phyloP scores from a whole-genome alignment of 2,797 vertebrate species.

The Anguilla anguilla region DNA sequence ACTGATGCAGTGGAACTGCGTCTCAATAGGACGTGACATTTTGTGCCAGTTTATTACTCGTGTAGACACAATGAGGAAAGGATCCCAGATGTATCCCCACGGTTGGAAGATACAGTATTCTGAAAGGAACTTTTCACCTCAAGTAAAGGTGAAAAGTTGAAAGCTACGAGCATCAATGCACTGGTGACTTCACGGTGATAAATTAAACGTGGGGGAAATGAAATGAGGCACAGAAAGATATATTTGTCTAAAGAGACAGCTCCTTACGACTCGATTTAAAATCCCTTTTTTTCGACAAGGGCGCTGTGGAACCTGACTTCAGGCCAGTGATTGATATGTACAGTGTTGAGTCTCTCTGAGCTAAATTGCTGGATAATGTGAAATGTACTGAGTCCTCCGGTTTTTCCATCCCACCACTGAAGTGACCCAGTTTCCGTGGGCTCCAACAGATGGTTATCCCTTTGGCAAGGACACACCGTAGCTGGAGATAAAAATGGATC shows the following conservation, averaged over 20 bases:
- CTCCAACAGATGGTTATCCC: constrained; percentile 64
- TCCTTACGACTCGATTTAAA: constrained; percentile 12
- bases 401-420: constrained; percentile 43
- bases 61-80: background rate
- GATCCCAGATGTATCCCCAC: background rate
- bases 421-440: constrained; percentile 61
- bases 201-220: background rate
- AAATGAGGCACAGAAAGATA: background rate
- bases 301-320: constrained; percentile 19
- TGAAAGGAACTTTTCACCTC: background rate
- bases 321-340: constrained; percentile 40
- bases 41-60: background rate
- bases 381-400: constrained; percentile 18
- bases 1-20: background rate
- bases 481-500: constrained; percentile 63
- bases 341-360: background rate
- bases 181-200: background rate
- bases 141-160: background rate
- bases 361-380: constrained; percentile 36
- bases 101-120: background rate
- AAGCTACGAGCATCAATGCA: background rate
- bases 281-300: background rate
- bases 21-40: background rate
- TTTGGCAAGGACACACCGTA: constrained; percentile 53
- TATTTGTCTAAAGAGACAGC: background rate